Evolutionary conservation across 2,113 vertebrate genomes (phyloP), one percentile per base, ranked within the genome.

Genomic region (Neolamprologus variostigma): DNA sequence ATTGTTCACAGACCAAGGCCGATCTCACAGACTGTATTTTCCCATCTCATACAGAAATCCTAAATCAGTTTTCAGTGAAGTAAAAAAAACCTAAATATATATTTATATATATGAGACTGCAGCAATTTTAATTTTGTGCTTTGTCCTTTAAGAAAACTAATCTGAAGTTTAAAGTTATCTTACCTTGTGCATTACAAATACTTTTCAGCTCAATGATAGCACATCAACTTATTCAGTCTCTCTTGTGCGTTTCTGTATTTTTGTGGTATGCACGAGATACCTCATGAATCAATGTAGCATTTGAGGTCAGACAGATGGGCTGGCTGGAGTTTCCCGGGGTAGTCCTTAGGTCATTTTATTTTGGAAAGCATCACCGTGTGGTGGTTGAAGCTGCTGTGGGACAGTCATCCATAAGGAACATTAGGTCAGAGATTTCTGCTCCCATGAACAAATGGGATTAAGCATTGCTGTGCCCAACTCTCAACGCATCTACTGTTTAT

Each of bases 251-350:
- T 33, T 51, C 2, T 37, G 13, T 51, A 28, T 84, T 35, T 35
- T 19, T 57, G n/a, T 83, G 9, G 51, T 87, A 42, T 82, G 37
- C 40, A 14, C 8, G 12, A 33, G 14, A 78, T 83, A 35, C 6
- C 31, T 66, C 78, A 40, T 83, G 79, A 35, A 57, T 76, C 42
- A 59, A 12, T 68, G 80, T 82, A 61, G 28, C 66, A 45, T 85
- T 53, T 89, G 45, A 87, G 80, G 81, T 81, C 71, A 68, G 86
- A 89, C 88, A 84, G 76, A 92, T 83, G 82, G 78, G 8, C 42
- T 33, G 45, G 57, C 57, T 82, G 57, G 59, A 80, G 45, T 79
- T 86, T 47, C 55, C 35, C 26, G 19, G 47, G 59, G 61, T 13
- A 80, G 73, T 68, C 86, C 82, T 88, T 1, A 14, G 81, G 87